Base-by-base conservation (phyloP, 2,113 vertebrate species). In the Thryonomys swinderianus region DNA sequence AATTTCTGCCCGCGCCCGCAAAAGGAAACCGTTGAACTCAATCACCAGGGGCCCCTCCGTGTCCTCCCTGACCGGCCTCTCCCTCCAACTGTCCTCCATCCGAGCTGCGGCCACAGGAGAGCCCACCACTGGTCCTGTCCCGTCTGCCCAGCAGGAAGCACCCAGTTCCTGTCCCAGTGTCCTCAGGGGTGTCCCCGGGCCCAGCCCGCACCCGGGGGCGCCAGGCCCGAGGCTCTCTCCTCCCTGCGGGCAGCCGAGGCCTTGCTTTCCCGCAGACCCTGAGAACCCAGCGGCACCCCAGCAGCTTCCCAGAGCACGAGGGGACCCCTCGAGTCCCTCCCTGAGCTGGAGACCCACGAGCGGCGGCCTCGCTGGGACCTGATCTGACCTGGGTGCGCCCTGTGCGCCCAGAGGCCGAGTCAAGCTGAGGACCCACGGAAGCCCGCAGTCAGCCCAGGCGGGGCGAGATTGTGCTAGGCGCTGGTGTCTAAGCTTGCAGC, bases 21-120 rank as follows among this genome's bases (percentile, higher is more conserved):
- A 61, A 97, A 95, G 55, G 78, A 96, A 97, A 96, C 18, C 0
- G 69, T 97, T 97, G 95, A 45, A 94, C 57, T 96, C 97, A 85
- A 87, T 92, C 89, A n/a, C 81, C 64, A 74, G 73, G 1, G 82
- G 74, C 95, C 78, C 82, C 91, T n/a, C 93, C 34, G 11, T 40
- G 14, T 53, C 71, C 81, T 93, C 83, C 51, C 51, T 2, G 1
- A 59, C 61, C 0, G 0, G 82, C 67, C 80, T 86, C 83, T 57
- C 78, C 48, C 40, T 83, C 42, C 73, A 83, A 18, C 61, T 20
- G 55, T 88, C 78, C 57, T 78, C 45, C 45, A 18, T 62, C n/a
- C 95, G 42, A 32, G 45, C 14, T 59, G 66, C 51, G 73, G 79
- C 37, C 34, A 34, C 64, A 90, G 71, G 27, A 8, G 21, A 42